Evolutionary conservation across 2,113 vertebrate species (phyloP), one percentile per base, ranked within the genome.

Genomic region (Monarcha castaneiventris): DNA sequence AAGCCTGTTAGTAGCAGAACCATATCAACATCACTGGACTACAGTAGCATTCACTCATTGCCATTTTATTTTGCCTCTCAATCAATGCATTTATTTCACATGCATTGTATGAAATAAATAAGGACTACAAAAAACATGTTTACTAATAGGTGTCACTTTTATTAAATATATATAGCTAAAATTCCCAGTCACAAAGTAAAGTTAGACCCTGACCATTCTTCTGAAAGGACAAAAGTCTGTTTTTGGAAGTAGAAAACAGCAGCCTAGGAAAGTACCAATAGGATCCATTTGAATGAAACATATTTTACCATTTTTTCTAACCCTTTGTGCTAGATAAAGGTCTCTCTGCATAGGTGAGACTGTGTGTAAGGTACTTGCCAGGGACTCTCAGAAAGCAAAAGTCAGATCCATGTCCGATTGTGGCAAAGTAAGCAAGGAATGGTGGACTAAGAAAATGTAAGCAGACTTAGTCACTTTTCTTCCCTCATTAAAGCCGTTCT

Each of bases 321-420:
- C 2, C 1, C 5, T 48, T 69, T 51, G 10, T 63, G 26, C 2
- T 6, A 89, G 37, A 41, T 84, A 51, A 77, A 51, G 4, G 3
- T 52, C 10, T 63, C 18, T 64, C 10, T 77, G 48, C 39, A 33
- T 15, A 26, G 46, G n/a, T 7, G 9, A 69, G 32, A 37, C 27
- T n/a, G 4, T 1, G 0, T 68, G 13, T 73, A 16, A 52, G 23
- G 10, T 49, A 49, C 22, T 88, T 90, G 5, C 10, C 33, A 55
- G 27, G 13, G 10, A 59, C 23, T 16, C 62, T 61, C 4, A 66
- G 25, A 54, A 61, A 51, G 29, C 37, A 46, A 5, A 29, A 33
- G 41, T 13, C 18, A 73, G 8, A 44, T 78, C 20, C 0, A 0
- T 48, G 58, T 61, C 16, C 37, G n/a, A 4, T 55, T 4, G 6